Evolutionary conservation across 2,113 vertebrate genomes (phyloP).

Genomic region (Neolamprologus fasciatus): DNA sequence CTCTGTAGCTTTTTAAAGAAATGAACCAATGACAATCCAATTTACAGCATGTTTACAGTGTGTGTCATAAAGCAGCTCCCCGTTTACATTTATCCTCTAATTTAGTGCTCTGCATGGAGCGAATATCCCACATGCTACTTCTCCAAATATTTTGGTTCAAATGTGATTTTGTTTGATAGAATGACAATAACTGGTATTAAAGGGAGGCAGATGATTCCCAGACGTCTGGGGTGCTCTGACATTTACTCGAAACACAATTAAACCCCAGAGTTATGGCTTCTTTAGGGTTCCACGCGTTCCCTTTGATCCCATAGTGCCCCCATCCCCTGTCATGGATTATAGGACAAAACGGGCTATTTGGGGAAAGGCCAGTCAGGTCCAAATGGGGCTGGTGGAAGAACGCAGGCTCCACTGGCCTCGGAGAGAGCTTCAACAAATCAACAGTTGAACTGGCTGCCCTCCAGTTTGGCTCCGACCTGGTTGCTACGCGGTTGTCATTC

Average conservation of each 20-base stretch:
- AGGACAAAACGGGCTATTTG: conserved; percentile 52
- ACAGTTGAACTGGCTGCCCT: conserved; percentile 23
- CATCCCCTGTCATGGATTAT: conserved; percentile 49
- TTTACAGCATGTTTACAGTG: conserved; percentile 62
- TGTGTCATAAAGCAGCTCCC: conserved; percentile 48
- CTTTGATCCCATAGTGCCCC: conserved; percentile 54
- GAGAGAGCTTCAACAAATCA: conserved; percentile 46
- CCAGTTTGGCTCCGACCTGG: conserved; percentile 16
- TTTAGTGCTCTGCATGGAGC: conserved; percentile 50
- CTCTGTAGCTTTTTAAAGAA: conserved; percentile 39
- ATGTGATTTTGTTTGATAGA: conserved; percentile 71
- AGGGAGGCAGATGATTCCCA: conserved; percentile 63
- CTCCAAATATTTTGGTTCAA: conserved; percentile 66
- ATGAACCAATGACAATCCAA: conserved; percentile 45
- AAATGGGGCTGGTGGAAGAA: conserved; percentile 53
- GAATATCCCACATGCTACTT: conserved; percentile 54
- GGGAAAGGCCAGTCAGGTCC: conserved; percentile 54
- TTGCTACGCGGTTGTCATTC: background rate
- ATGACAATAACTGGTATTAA: conserved; percentile 66
- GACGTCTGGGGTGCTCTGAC: conserved; percentile 65
- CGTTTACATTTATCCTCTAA: conserved; percentile 62
- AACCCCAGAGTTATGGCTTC: conserved; percentile 62
- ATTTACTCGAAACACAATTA: conserved; percentile 71
- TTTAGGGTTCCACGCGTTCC: conserved; percentile 45
- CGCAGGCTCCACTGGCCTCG: conserved; percentile 36